A percentile compares a stretch with the other conserved stretches of the same genome.
These are phyloP conservation scores for Clistopyga incitator DNA, from an alignment of 2,888 invertebrate species.

Conservation along the genomic window DNA sequence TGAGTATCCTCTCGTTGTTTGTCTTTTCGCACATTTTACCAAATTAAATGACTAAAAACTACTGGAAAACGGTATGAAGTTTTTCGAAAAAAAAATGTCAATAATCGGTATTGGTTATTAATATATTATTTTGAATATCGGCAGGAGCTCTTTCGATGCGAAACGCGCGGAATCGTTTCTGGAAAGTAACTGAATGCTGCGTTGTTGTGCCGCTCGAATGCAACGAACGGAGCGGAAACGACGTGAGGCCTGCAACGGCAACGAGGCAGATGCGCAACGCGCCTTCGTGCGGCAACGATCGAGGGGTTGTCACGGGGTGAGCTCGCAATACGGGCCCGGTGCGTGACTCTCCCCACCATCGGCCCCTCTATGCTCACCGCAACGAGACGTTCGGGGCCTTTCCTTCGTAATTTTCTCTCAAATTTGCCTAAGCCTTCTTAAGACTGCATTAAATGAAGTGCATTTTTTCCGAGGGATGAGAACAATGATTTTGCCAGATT, in stretches of 20 bases:
- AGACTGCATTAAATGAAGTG: background rate
- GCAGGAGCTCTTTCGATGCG: slow-evolving; percentile 32
- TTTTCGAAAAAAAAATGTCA: too few species aligned
- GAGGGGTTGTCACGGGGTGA: slow-evolving; percentile 81
- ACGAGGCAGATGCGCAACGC: slow-evolving; percentile 66
- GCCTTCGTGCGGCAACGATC: slow-evolving; percentile 69
- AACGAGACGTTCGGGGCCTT: slow-evolving; percentile 45
- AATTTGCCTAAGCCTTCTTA: background rate
- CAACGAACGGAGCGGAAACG: slow-evolving; percentile 35
- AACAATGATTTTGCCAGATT: background rate
- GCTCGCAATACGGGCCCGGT: slow-evolving; percentile 79
- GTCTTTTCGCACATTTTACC: slow-evolving; percentile 64
- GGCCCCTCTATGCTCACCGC: slow-evolving; percentile 23
- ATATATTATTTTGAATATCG: background rate
- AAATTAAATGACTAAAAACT: background rate
- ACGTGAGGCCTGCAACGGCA: slow-evolving; percentile 41
- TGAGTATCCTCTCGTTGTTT: slow-evolving; percentile 34
- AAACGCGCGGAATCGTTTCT: slow-evolving; percentile 52
- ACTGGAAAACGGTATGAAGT: background rate
- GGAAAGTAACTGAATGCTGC: slow-evolving; percentile 45
- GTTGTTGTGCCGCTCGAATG: background rate
- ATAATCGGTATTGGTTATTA: too few species aligned
- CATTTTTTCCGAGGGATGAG: background rate
- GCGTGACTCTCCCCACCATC: slow-evolving; percentile 61
- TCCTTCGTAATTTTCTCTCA: background rate